A percentile compares a stretch with the other conserved stretches of the same genome.
phyloP scores from a whole-genome alignment of 1,140 invertebrate species.

The Ridgeia piscesae region DNA sequence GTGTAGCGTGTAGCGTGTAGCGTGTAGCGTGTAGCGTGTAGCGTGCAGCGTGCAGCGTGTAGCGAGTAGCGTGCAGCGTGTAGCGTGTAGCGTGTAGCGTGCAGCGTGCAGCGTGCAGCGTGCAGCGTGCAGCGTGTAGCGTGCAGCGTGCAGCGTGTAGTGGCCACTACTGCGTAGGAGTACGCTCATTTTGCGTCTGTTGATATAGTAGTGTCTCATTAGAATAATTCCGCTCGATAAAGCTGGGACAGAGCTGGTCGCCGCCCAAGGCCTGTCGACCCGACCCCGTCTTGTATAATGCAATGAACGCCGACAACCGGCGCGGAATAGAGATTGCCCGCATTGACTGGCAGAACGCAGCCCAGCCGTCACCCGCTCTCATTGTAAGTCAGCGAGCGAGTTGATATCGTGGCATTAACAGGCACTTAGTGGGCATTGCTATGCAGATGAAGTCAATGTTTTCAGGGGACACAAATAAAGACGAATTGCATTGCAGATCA shows the following conservation, averaged over 20 bases:
- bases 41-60: no score
- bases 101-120: no score
- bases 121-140: no score
- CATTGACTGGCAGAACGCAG: not conserved
- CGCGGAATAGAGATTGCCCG: not conserved
- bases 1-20: no score
- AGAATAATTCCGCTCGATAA: not conserved
- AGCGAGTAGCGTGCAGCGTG: no score
- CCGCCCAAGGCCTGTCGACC: not conserved
- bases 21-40: no score
- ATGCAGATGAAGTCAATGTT: conserved; percentile 5
- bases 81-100: no score
- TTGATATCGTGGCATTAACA: conserved; percentile 1
- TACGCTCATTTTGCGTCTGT: not conserved
- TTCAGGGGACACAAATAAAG: conserved; percentile 1
- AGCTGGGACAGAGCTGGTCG: not conserved
- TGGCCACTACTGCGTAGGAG: no score
- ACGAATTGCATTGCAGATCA: conserved; percentile 5
- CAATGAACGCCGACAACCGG: not conserved
- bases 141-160: no score
- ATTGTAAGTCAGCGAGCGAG: not conserved
- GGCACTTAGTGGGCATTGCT: not conserved
- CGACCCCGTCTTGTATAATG: not conserved
- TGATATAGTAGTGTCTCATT: not conserved
- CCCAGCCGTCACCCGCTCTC: not conserved